phyloP scores from a whole-genome alignment of 2,888 invertebrate genomes.

The Leucoptera coffeella region DNA sequence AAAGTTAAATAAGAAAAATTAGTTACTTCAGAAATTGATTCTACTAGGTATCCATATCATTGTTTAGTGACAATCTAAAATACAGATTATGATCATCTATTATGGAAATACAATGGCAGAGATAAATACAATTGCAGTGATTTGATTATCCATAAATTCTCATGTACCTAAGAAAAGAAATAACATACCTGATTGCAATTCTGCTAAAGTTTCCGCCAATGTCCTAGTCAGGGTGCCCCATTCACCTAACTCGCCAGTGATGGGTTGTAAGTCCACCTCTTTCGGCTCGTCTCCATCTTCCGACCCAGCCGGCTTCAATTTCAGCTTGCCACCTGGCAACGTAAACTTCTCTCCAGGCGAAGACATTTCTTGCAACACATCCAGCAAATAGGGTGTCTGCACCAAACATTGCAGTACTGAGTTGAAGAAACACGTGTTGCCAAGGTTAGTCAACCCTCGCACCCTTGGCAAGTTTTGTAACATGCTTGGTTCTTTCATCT shows the following conservation, averaged over 20 bases:
- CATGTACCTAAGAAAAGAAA: background rate
- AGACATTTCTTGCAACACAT: slow-evolving; percentile 64
- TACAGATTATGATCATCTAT: no score
- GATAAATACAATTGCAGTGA: no score
- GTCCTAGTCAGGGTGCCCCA: slow-evolving; percentile 64
- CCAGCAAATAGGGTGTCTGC: slow-evolving; percentile 73
- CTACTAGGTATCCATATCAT: no score
- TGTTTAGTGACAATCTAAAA: no score
- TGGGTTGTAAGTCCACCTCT: slow-evolving; percentile 55
- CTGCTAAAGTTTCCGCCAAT: slow-evolving; percentile 62
- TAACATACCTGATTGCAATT: slow-evolving; percentile 55
- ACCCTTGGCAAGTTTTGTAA: slow-evolving; percentile 46
- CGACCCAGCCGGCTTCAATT: slow-evolving; percentile 23
- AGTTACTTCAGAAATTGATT: no score
- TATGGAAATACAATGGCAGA: no score
- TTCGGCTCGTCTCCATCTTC: slow-evolving; percentile 27
- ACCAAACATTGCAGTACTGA: slow-evolving; percentile 91
- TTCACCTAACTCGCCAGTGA: slow-evolving; percentile 60
- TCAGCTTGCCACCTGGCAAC: slow-evolving; percentile 66
- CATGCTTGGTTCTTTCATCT: slow-evolving; percentile 27
- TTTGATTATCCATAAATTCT: no score
- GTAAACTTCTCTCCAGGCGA: slow-evolving; percentile 63
- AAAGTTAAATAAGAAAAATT: no score
- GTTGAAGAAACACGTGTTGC: slow-evolving; percentile 97
- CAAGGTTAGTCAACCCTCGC: slow-evolving; percentile 82